Base-by-base conservation (phyloP, 2,888 invertebrate species). In the Synanthedon tipuliformis region DNA sequence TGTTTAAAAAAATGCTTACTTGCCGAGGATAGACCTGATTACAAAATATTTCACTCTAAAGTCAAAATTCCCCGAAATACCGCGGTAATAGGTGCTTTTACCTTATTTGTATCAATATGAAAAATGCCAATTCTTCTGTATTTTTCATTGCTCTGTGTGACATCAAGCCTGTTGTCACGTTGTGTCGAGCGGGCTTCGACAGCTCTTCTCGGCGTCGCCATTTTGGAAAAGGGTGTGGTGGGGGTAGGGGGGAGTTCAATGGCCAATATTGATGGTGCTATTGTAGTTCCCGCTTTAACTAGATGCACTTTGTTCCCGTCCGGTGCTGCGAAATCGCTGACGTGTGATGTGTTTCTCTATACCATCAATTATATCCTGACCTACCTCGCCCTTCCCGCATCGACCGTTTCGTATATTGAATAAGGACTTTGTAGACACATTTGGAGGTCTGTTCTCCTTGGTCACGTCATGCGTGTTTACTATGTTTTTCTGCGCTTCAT, bases 271-370 rank as follows among this genome's bases (percentile, higher is more conserved):
- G 83, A 83, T 78, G 79, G 75, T 66, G 68, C 68, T 63, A 75
- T 75, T 73, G 71, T 72, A 64, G 63, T 69, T 64, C 64, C 64
- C 67, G 71, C 68, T 73, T 75, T 77, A 80, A 81, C 81, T 77
- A 75, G 73, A 76, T 79, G 80, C 81, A 79, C 78, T 82, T 78
- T 81, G 80, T 81, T 76, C 77, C 68, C 66, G 68, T 65, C 68
- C 69, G 65, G 62, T 69, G 71, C 71, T 73, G 71, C 78, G 73
- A 79, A 78, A 78, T 65, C 61, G 78, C 80, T 79, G 81, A 82
- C 80, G 78, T 77, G 78, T 77, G 74, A 77, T 75, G 73, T 75
- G 76, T 79, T 80, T 74, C 73, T 68, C 65, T 65, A 60, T 54
- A 58, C 54, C 59, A 59, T 83, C 76, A 81, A 52, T 50, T 57